Evolutionary conservation across 2,797 vertebrate species (phyloP), one percentile per base, ranked within the genome.

Genomic region (Mus minutoides): DNA sequence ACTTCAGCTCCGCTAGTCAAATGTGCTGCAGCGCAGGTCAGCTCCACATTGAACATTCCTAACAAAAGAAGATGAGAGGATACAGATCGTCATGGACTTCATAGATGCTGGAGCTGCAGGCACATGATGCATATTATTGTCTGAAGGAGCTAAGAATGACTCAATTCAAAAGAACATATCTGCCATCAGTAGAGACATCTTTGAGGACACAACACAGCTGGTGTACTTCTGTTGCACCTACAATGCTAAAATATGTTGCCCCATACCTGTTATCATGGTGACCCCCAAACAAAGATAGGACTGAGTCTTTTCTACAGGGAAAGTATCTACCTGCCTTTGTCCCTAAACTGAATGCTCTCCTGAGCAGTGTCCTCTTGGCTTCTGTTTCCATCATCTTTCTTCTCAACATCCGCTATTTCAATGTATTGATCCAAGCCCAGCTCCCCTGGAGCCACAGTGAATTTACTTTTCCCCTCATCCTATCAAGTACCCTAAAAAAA

Each of bases 181-280:
- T 67, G 13, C 54, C 67, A 85, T 79, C 21, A 71, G 56, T 43
- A 67, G 80, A 78, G 84, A 29, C 0, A 4, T 40, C 22, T 82
- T 62, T 89, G 37, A 89, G 77, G 83, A 49, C n/a, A 26, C 6
- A 2, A 2, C n/a, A 31, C 3, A 71, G 43, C 34, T 94, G 34
- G 12, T 6, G 2, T 1, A 54, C 9, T 73, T 40, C 73, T 54
- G 4, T 31, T 56, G 19, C 1, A 3, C 0, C 22, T 24, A 1
- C 21, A 75, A 31, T 49, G 17, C 26, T 75, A 14, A 40, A 7
- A 2, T 17, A 2, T 31, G 9, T 46, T 24, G n/a, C 2, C 7
- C 3, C 6, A 1, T 4, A 49, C 73, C 52, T 60, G 19, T n/a
- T 40, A 37, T 21, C 31, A 26, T 54, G 29, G 34, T 2, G 17